Conservation (phyloP, 2,797 vertebrate genomes). For the Danio tinwini region DNA sequence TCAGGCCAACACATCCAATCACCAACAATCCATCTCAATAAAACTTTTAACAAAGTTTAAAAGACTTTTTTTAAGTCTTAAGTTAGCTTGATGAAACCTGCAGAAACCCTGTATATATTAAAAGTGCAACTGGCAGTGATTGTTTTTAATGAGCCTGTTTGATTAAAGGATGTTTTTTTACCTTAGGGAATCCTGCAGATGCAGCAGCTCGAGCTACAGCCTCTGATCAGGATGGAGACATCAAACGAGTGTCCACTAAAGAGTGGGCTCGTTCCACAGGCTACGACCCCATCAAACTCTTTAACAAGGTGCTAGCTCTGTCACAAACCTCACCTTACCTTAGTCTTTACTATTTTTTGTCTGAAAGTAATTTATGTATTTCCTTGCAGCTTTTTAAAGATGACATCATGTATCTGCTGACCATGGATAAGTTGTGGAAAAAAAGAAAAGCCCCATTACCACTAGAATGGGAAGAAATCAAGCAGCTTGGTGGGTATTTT, state of each 20-base stretch:
- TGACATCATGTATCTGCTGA: conserved; percentile 94
- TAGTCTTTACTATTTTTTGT: neutral
- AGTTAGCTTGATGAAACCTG: too few relatives aligned
- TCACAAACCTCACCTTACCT: neutral
- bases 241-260: conserved; percentile 95
- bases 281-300: conserved; percentile 92
- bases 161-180: neutral
- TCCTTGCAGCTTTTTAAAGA: conserved; percentile 94
- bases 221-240: conserved; percentile 92
- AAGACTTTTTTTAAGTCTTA: too few relatives aligned
- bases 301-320: conserved; percentile 87
- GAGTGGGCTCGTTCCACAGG: conserved; percentile 95
- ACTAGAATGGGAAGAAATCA: conserved; percentile 90
- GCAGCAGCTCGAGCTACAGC: conserved; percentile 88
- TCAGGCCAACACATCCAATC: too few relatives aligned
- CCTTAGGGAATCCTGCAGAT: conserved; percentile 90
- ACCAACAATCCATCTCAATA: too few relatives aligned
- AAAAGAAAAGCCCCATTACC: conserved; percentile 95
- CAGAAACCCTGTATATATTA: neutral
- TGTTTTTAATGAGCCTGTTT: neutral
- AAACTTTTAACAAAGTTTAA: too few relatives aligned
- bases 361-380: neutral
- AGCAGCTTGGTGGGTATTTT: conserved; percentile 81
- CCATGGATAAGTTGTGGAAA: conserved; percentile 98
- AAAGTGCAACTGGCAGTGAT: neutral